Conservation (phyloP, 2,888 invertebrate genomes). For the Lymantria monacha region DNA sequence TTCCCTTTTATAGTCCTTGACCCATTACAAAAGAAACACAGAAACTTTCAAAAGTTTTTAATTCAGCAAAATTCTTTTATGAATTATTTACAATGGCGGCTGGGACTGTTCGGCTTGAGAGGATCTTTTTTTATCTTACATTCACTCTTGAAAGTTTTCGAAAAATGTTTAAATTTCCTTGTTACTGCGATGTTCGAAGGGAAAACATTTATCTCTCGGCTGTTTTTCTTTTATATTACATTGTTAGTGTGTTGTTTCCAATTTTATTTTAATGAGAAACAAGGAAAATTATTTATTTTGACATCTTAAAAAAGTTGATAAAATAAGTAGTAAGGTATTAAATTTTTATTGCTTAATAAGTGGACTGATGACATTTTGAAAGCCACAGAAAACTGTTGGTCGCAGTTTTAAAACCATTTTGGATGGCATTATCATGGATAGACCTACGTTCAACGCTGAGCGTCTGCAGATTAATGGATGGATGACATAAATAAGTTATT, state of each 20-base stretch:
- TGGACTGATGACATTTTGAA: no score
- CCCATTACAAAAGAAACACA: conserved; percentile 28
- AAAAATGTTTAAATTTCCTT: conserved; percentile 19
- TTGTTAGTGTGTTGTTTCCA: neutral
- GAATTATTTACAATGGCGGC: conserved; percentile 32
- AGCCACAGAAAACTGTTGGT: no score
- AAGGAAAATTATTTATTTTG: neutral
- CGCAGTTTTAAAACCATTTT: no score
- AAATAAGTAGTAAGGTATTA: no score
- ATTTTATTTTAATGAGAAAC: neutral
- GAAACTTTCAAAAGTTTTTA: conserved; percentile 31
- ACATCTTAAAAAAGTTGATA: no score
- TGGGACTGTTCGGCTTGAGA: conserved; percentile 18
- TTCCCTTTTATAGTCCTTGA: conserved; percentile 21
- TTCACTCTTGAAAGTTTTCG: conserved; percentile 14
- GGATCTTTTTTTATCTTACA: conserved; percentile 19
- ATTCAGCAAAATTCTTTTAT: conserved; percentile 36
- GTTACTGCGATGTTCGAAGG: conserved; percentile 8
- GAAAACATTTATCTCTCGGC: conserved; percentile 5
- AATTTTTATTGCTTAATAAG: no score
- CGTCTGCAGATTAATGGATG: no score
- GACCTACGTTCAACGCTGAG: no score
- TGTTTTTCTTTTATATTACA: conserved; percentile 1
- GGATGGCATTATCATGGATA: no score
- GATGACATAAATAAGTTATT: no score